Evolutionary conservation across 2,113 vertebrate species (phyloP).

Genomic region (Hydropotes inermis): DNA sequence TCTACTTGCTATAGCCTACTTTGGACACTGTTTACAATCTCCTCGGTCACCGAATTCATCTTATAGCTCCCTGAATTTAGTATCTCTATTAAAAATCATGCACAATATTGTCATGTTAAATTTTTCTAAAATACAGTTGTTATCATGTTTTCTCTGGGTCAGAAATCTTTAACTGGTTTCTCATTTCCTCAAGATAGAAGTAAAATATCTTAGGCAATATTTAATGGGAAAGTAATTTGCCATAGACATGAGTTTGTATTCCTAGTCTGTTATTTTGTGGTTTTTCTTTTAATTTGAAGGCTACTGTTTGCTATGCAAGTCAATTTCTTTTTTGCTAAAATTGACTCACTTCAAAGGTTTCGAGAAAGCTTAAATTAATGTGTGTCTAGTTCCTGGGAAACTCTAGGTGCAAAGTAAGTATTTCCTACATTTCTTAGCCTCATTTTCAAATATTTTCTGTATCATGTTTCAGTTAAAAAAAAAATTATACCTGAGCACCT

Average conservation of each 20-base stretch:
- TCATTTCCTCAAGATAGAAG: neutral
- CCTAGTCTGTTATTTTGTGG: neutral
- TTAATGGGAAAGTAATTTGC: neutral
- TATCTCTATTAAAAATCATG: neutral
- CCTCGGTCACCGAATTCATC: neutral
- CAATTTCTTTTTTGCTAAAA: neutral
- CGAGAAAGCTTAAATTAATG: neutral
- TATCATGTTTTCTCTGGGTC: neutral
- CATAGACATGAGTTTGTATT: neutral
- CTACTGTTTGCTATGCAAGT: neutral
- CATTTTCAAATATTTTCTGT: neutral
- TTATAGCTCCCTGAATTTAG: neutral
- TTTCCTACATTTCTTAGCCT: neutral
- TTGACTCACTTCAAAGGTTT: neutral
- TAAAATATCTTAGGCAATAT: neutral
- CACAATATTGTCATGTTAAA: neutral
- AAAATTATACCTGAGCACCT: neutral
- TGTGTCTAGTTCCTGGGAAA: neutral
- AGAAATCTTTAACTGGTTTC: neutral
- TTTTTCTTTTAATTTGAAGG: neutral
- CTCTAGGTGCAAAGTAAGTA: neutral
- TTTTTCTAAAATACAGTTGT: neutral
- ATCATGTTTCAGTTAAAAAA: neutral
- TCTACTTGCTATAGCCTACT: neutral
- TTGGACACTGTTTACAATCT: neutral